phyloP scores from a whole-genome alignment of 2,113 vertebrate genomes.

The Chloropsis hardwickii region DNA sequence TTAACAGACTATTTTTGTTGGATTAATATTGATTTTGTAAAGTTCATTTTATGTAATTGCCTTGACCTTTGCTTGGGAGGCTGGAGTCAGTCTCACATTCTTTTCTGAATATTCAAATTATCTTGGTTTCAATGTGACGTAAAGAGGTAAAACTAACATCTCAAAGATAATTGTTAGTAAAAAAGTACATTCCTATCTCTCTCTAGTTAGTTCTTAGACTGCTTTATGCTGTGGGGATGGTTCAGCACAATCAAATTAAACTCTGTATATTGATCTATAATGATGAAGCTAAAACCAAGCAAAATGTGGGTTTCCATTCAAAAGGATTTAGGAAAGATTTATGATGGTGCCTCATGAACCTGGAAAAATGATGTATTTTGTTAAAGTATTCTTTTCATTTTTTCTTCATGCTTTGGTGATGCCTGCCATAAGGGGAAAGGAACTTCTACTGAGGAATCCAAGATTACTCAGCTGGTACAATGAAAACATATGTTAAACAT shows the following conservation, averaged over 20 bases:
- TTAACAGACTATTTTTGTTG: background rate
- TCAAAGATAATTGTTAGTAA: background rate
- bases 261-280: background rate
- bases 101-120: background rate
- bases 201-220: background rate
- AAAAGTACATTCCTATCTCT: background rate
- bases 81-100: background rate
- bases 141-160: background rate
- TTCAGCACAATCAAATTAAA: background rate
- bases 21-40: constrained; percentile 25
- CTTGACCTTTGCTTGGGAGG: background rate
- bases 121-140: background rate
- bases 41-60: background rate
- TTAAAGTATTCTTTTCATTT: background rate
- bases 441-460: background rate
- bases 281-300: background rate
- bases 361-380: background rate
- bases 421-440: background rate
- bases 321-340: background rate
- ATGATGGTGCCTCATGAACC: background rate
- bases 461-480: background rate
- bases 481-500: background rate
- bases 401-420: background rate
- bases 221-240: background rate
- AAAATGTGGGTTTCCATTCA: background rate